Conservation (phyloP, 2,888 invertebrate species). For the Drosophila parthenogenetica region DNA sequence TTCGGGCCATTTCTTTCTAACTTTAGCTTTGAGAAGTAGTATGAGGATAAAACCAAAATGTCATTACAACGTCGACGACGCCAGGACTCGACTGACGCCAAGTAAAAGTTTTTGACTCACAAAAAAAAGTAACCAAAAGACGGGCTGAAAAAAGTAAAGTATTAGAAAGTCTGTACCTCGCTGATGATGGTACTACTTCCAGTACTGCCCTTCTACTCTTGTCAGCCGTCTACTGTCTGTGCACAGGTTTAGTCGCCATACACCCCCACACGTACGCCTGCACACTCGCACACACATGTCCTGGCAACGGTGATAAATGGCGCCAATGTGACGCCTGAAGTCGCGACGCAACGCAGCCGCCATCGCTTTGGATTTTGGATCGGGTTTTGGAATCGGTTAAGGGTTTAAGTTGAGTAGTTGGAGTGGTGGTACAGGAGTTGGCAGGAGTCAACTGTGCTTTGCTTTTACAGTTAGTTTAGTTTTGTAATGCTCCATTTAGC, state of each 20-base stretch:
- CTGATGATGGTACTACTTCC: slow-evolving; percentile 27
- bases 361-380: slow-evolving; percentile 42
- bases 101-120: slow-evolving; percentile 75
- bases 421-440: background rate
- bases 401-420: background rate
- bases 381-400: slow-evolving; percentile 15
- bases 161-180: slow-evolving; percentile 65
- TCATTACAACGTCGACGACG: slow-evolving; percentile 66
- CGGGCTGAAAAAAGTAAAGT: slow-evolving; percentile 43
- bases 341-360: slow-evolving; percentile 76
- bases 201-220: slow-evolving; percentile 23
- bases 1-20: background rate
- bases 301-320: slow-evolving; percentile 84
- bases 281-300: slow-evolving; percentile 38
- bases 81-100: slow-evolving; percentile 76
- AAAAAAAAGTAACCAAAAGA: slow-evolving; percentile 18
- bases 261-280: slow-evolving; percentile 37
- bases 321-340: slow-evolving; percentile 84
- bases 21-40: background rate
- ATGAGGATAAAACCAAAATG: slow-evolving; percentile 65
- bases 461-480: slow-evolving; percentile 73
- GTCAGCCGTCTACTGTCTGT: slow-evolving; percentile 54
- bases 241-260: slow-evolving; percentile 69
- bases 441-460: slow-evolving; percentile 38
- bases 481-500: slow-evolving; percentile 71